Percentiles rank a stretch among this genome's conserved stretches.
Evolutionary conservation across 1,140 invertebrate species (phyloP).

Genomic region (Chlorops oryzae): DNA sequence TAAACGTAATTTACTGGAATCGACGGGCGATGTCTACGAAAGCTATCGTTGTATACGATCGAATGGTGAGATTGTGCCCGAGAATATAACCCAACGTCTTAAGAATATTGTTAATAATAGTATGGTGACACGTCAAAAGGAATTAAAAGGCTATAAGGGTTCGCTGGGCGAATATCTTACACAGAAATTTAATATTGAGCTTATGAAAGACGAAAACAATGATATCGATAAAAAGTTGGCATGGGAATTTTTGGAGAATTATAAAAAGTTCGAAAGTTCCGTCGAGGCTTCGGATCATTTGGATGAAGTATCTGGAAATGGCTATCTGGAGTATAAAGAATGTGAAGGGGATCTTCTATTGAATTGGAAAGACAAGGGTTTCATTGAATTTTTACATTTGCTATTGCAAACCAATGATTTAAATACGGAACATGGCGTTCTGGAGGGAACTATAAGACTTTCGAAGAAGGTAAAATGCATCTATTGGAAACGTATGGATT

Average conservation of each 20-base stretch:
- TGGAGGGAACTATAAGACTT: slow-evolving; percentile 47
- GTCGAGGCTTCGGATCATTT: slow-evolving; percentile 57
- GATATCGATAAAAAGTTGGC: slow-evolving; percentile 43
- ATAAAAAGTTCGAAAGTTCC: slow-evolving; percentile 53
- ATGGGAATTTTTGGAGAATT: slow-evolving; percentile 51
- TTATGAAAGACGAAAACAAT: slow-evolving; percentile 32
- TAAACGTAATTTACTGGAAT: slow-evolving; percentile 52
- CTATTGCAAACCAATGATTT: slow-evolving; percentile 52
- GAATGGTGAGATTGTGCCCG: slow-evolving; percentile 43
- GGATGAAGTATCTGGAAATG: slow-evolving; percentile 55
- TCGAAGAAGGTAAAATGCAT: slow-evolving; percentile 51
- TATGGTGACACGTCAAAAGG: slow-evolving; percentile 31
- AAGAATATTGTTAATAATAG: slow-evolving; percentile 41
- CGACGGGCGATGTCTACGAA: slow-evolving; percentile 34
- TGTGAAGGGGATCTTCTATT: slow-evolving; percentile 58
- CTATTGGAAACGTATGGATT: slow-evolving; percentile 46
- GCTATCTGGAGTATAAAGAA: slow-evolving; percentile 53
- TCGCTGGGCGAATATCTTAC: slow-evolving; percentile 50
- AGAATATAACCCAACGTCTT: slow-evolving; percentile 31
- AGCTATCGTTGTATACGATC: slow-evolving; percentile 44
- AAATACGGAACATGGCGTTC: slow-evolving; percentile 34
- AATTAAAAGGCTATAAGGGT: slow-evolving; percentile 36
- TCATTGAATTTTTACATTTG: slow-evolving; percentile 55
- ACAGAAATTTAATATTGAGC: slow-evolving; percentile 39
- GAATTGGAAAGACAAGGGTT: slow-evolving; percentile 61